Evolutionary conservation across 2,888 invertebrate genomes (phyloP).

Genomic region (Lasioglossum villosulum): DNA sequence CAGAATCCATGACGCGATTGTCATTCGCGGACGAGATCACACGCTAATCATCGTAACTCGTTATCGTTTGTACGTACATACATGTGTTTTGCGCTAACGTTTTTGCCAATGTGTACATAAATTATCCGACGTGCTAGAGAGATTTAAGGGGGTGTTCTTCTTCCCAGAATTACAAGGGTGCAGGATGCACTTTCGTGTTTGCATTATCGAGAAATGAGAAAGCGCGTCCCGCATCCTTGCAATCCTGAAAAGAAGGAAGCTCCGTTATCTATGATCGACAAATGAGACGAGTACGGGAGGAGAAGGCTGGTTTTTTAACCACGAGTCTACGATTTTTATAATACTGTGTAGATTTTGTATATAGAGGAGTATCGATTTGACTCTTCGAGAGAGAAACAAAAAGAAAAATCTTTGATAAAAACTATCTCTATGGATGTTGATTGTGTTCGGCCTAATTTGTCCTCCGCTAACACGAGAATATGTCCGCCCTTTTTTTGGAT

Average conservation of each 20-base stretch:
- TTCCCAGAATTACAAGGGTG: no score
- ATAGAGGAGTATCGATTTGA: constrained; percentile 44
- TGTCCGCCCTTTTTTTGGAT: constrained; percentile 23
- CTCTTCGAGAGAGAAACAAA: constrained; percentile 19
- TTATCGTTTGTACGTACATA: background rate
- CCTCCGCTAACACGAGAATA: constrained; percentile 39
- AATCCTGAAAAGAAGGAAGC: no score
- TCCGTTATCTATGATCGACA: no score
- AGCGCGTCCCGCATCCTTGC: no score
- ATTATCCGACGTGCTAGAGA: constrained; percentile 1
- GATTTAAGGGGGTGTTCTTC: background rate
- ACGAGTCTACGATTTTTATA: constrained; percentile 65
- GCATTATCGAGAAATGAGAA: no score
- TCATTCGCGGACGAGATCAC: background rate
- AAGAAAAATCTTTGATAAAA: background rate
- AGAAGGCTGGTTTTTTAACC: constrained; percentile 46
- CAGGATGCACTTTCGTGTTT: no score
- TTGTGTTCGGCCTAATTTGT: constrained; percentile 60
- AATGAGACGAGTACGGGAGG: constrained; percentile 1
- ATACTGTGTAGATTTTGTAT: constrained; percentile 67
- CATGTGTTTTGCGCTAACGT: constrained; percentile 2
- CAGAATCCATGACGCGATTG: background rate
- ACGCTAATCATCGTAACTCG: background rate
- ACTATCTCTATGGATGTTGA: constrained; percentile 58
- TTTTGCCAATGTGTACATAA: constrained; percentile 6